Evolutionary conservation across 2,888 invertebrate genomes (phyloP), one percentile per base, ranked within the genome.

Genomic region (Galerucella nymphaeae): DNA sequence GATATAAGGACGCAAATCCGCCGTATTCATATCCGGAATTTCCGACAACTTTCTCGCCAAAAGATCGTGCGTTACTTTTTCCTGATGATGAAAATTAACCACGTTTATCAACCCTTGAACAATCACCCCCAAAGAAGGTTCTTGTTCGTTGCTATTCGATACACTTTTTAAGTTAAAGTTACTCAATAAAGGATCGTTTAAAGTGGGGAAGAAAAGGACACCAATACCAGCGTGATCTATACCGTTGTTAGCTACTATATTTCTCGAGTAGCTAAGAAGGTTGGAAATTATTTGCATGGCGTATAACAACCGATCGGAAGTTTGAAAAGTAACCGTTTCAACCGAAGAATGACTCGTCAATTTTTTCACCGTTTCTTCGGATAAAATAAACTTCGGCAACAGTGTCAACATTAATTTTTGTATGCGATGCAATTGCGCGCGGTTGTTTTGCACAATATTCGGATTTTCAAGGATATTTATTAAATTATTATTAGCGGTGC

Each of bases 331-430:
- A 42, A 80, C 79, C 59, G 81, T 76, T 11, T 82, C 76, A 16
- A 75, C 66, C 8, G 81, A 75, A 5, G 81, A 73, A 79, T 84
- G 81, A 82, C 86, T 82, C 4, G 83, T 77, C 82, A 88, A 77
- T 41, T 86, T 85, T 75, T 84, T 83, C 9, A 87, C 78, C 6
- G 82, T 78, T n/a, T 80, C 81, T 38, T 83, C 83, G 0, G 81
- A 77, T 18, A 84, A 73, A 9, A 90, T 87, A 83, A 95, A 96
- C 74, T 93, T 90, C 4, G 93, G 91, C 75, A 96, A 88, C 66
- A 96, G 88, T 0, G 92, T 90, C 70, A 96, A 85, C 92, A 95
- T 92, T 55, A 95, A 88, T 76, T 91, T 90, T 82, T 93, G 93
- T 73, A 96, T 87, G 2, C 94, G 89, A 80, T 89, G 90, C 16